A percentile compares a stretch with the other conserved stretches of the same genome.
These are phyloP conservation scores for Platygyra sinensis DNA, from an alignment of 64 coral and sea anemone species.

Conservation along the genomic window DNA sequence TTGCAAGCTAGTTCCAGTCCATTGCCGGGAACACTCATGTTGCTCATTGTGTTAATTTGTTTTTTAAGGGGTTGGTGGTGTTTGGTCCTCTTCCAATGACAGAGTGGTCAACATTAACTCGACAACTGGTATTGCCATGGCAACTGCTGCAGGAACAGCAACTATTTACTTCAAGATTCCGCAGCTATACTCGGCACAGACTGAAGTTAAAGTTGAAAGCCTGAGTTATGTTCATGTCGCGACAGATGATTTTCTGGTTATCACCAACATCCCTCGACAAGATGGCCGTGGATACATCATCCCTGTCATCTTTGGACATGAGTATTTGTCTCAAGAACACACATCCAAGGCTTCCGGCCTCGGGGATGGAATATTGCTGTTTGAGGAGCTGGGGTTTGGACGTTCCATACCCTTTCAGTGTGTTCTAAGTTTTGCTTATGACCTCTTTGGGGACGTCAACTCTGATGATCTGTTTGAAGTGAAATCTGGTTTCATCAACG, in stretches of 20 bases:
- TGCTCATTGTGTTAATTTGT: too few relatives aligned
- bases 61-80: conserved; percentile 64
- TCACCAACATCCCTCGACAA: conserved; percentile 66
- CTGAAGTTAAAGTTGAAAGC: conserved; percentile 78
- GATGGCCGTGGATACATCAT: conserved; percentile 72
- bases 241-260: conserved; percentile 22
- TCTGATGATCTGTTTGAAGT: conserved; percentile 67
- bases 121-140: conserved; percentile 72
- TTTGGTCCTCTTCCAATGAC: conserved; percentile 82
- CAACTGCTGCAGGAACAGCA: conserved; percentile 71
- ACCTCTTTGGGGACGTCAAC: conserved; percentile 41
- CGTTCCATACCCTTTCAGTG: conserved; percentile 40
- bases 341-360: not conserved
- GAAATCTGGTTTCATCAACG: conserved; percentile 49
- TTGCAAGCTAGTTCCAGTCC: too few relatives aligned
- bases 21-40: too few relatives aligned
- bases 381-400: conserved; percentile 56
- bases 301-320: conserved; percentile 60
- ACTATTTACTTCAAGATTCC: conserved; percentile 80
- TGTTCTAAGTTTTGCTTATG: conserved; percentile 55
- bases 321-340: conserved; percentile 7
- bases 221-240: conserved; percentile 58
- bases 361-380: conserved; percentile 55
- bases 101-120: conserved; percentile 70
- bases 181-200: conserved; percentile 71